Conservation (phyloP, 23 tunicate genomes). For the Halocynthia roretzi region DNA sequence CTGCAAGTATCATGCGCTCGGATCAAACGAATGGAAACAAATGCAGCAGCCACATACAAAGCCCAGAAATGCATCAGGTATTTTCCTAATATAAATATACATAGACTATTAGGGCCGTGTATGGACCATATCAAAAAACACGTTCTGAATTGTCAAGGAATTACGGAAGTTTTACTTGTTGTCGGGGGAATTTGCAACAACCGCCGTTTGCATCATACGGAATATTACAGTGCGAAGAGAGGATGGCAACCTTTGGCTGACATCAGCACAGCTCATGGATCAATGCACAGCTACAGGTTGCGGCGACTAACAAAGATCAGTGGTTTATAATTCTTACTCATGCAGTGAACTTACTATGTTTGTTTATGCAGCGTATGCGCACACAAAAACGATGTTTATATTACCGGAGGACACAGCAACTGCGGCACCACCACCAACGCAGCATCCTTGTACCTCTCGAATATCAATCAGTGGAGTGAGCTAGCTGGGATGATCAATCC, state of each 20-base stretch:
- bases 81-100: too few relatives aligned
- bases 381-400: constrained; percentile 79
- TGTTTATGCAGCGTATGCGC: constrained; percentile 64
- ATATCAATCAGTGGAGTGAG: constrained; percentile 76
- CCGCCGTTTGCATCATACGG: constrained; percentile 65
- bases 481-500: constrained; percentile 69
- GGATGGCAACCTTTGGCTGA: constrained; percentile 74
- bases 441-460: constrained; percentile 72
- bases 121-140: too few relatives aligned
- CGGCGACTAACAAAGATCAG: background rate
- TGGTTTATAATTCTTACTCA: too few relatives aligned
- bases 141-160: constrained; percentile 30
- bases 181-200: constrained; percentile 95
- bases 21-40: constrained; percentile 59
- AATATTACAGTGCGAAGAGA: constrained; percentile 60
- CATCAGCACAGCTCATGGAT: constrained; percentile 62
- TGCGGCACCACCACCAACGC: constrained; percentile 73
- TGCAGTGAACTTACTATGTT: background rate
- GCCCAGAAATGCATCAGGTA: constrained; percentile 55
- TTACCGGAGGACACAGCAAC: constrained; percentile 94
- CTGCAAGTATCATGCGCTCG: constrained; percentile 78
- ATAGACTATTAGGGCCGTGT: too few relatives aligned
- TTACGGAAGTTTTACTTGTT: constrained; percentile 68
- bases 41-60: constrained; percentile 47
- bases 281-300: constrained; percentile 90